Percentiles rank a stretch among this genome's conserved stretches.
Evolutionary conservation across 2,113 vertebrate species (phyloP).

Genomic region (Hippocampus guttulatus): DNA sequence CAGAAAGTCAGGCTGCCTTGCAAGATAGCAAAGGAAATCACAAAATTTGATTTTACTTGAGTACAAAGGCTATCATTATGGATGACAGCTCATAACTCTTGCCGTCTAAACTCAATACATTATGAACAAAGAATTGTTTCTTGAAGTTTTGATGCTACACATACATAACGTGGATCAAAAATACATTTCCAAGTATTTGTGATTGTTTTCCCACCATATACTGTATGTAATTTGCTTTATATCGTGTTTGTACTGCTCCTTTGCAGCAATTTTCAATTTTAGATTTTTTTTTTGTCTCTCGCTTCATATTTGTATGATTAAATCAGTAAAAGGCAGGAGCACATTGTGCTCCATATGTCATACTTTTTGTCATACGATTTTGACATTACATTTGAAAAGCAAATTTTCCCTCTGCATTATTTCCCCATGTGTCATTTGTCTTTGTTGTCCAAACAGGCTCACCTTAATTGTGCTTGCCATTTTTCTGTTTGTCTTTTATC

Average conservation of each 20-base stretch:
- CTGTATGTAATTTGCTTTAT: background rate
- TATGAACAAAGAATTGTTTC: constrained; percentile 29
- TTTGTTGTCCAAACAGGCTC: background rate
- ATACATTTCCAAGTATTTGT: constrained; percentile 23
- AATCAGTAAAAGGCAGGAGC: background rate
- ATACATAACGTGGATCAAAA: constrained; percentile 34
- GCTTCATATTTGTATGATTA: background rate
- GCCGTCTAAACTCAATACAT: constrained; percentile 37
- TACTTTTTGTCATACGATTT: background rate
- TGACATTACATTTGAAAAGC: background rate
- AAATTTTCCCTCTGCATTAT: background rate
- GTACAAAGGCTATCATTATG: constrained; percentile 27
- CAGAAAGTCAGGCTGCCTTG: constrained; percentile 19
- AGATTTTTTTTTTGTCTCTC: background rate
- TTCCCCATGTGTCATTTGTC: background rate
- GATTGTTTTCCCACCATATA: background rate
- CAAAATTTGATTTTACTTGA: constrained; percentile 20
- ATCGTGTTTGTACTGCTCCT: background rate
- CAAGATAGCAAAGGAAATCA: constrained; percentile 15
- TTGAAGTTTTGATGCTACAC: constrained; percentile 17
- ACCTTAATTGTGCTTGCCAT: background rate
- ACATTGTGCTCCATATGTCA: background rate
- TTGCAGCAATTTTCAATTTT: background rate
- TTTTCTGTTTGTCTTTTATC: background rate
- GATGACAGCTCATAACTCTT: constrained; percentile 44